Evolutionary conservation across 1,140 invertebrate species (phyloP).

Genomic region (Formica exsecta): DNA sequence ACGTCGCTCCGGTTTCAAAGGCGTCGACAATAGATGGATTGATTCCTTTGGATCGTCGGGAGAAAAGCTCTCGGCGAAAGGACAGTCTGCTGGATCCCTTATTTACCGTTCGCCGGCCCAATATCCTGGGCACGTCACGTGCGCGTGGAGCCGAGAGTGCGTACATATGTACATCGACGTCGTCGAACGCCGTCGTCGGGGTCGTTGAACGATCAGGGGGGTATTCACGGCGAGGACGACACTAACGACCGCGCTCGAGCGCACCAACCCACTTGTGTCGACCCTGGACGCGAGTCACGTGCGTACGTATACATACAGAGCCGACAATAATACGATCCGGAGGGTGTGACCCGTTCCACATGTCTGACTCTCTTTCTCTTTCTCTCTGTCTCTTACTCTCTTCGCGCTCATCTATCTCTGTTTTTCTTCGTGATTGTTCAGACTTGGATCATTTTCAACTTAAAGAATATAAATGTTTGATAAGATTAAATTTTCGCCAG

Average conservation of each 20-base stretch:
- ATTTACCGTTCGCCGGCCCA: conserved; percentile 68
- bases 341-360: conserved; percentile 76
- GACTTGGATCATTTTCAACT: conserved; percentile 1
- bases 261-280: conserved; percentile 77
- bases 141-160: conserved; percentile 69
- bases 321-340: conserved; percentile 73
- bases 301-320: conserved; percentile 63
- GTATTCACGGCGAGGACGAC: conserved; percentile 76
- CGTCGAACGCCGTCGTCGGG: conserved; percentile 66
- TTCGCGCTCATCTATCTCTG: background rate
- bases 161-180: conserved; percentile 61
- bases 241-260: conserved; percentile 69
- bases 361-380: conserved; percentile 58
- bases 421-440: background rate
- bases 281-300: conserved; percentile 74
- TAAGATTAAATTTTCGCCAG: background rate
- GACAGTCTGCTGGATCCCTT: conserved; percentile 32
- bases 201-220: conserved; percentile 84
- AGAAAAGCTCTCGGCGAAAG: conserved; percentile 32
- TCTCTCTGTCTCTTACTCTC: background rate
- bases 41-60: conserved; percentile 64
- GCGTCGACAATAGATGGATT: conserved; percentile 65
- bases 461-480: background rate
- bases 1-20: conserved; percentile 38
- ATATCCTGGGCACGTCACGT: conserved; percentile 73